Percentiles rank a stretch among this genome's conserved stretches.
These are phyloP conservation scores for Phrynocephalus vlangalii DNA, from an alignment of 2,797 vertebrate species.

Conservation along the genomic window DNA sequence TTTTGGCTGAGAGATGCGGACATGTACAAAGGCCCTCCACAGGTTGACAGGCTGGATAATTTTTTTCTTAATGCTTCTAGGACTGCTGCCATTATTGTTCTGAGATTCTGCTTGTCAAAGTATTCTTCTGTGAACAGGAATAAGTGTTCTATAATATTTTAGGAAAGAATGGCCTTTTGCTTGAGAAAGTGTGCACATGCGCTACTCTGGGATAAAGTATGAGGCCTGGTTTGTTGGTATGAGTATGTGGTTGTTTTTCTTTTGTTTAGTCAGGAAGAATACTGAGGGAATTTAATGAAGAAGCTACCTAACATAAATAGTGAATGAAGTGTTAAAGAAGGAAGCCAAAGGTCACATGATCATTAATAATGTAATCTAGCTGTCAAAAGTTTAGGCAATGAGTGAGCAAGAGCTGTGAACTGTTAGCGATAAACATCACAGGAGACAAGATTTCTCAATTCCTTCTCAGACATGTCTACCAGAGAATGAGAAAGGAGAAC, in stretches of 20 bases:
- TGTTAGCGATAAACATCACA: neutral
- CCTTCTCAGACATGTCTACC: neutral
- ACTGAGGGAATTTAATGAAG: neutral
- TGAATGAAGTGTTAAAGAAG: neutral
- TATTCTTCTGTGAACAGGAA: neutral
- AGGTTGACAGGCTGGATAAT: no score
- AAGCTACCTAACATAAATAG: neutral
- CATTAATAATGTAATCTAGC: neutral
- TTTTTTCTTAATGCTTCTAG: slow-evolving; percentile 22
- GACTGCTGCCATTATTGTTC: slow-evolving; percentile 22
- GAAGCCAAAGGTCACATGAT: neutral
- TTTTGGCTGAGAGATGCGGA: no score
- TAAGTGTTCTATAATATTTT: neutral
- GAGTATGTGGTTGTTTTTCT: neutral
- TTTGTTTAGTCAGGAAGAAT: neutral
- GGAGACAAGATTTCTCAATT: neutral
- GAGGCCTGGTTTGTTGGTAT: neutral
- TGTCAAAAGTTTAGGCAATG: neutral
- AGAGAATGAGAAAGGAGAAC: neutral
- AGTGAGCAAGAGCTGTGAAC: neutral
- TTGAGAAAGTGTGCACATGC: neutral
- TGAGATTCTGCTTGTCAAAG: neutral
- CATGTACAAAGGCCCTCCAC: no score
- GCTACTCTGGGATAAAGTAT: neutral
- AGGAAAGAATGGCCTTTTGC: neutral